Evolutionary conservation across 1,140 invertebrate genomes (phyloP), one percentile per base, ranked within the genome.

Genomic region (Spodoptera litura): DNA sequence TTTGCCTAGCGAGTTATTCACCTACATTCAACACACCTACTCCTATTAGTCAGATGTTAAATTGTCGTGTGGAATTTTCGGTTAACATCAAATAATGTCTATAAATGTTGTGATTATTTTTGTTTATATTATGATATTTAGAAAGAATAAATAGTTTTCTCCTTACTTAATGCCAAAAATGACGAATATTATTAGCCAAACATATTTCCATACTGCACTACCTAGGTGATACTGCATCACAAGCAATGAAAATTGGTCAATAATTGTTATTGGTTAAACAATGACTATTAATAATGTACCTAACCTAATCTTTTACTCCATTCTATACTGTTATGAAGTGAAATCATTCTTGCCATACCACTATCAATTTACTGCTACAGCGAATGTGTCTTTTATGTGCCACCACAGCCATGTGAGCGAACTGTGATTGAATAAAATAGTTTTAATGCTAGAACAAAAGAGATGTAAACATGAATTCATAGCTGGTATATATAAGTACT

Each of bases 1-100:
- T 80, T 80, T 76, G 71, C 64, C 77, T 35, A 78, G 79, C 81
- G 79, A 83, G 31, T 52, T 78, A 75, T 72, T 75, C 52, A 77
- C 74, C 62, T 66, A 77, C 27, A 66, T 62, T 64, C 15, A 53
- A 53, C 25, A 62, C 73, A 51, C 73, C 73, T 61, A 75, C 73
- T 51, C 44, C 52, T 25, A 62, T 59, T 73, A 75, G 73, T 75
- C 49, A 62, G 58, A 62, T 61, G 11, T 44, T 31, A 74, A 58
- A 73, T 51, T 44, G 44, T 71, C 52, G 55, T 51, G 62, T 68
- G 25, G 13, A 10, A 25, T 71, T 35, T n/a, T 15, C 27, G n/a
- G 12, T 20, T 27, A 31, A 13, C 49, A 12, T 52, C 51, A 68
- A 4, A 56, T 56, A 20, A 35, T 51, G 15, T 66, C 38, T 56